Evolutionary conservation across 2,113 vertebrate genomes (phyloP).

Genomic region (Ahaetulla prasina): DNA sequence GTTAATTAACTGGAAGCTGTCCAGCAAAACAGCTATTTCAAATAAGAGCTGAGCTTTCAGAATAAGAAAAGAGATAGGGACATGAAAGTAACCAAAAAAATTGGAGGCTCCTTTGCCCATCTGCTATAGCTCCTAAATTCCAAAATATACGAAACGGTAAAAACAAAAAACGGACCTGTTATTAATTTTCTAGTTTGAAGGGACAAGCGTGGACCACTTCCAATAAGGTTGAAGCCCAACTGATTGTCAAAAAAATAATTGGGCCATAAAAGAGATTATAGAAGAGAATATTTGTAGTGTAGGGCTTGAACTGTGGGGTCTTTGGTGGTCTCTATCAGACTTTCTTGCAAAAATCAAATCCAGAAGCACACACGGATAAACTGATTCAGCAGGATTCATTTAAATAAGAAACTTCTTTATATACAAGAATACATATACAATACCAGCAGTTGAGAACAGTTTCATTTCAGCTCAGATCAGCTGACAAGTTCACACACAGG

Average conservation of each 20-base stretch:
- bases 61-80: not conserved
- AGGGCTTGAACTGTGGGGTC: no score
- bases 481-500: no score
- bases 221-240: not conserved
- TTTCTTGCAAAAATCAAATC: no score
- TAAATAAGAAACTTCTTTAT: no score
- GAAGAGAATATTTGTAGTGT: no score
- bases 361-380: no score
- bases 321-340: no score
- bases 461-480: no score
- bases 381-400: no score
- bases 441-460: no score
- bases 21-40: slow-evolving; percentile 35
- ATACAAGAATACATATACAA: no score
- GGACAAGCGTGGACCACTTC: not conserved
- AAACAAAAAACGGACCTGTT: not conserved
- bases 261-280: not conserved
- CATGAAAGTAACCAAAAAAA: not conserved
- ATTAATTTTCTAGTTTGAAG: not conserved
- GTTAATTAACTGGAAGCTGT: slow-evolving; percentile 64
- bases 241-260: not conserved
- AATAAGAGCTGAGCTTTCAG: slow-evolving; percentile 12
- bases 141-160: not conserved
- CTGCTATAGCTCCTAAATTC: not conserved
- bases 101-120: not conserved